Percentiles rank a stretch among this genome's conserved stretches.
Conservation (phyloP, 2,888 invertebrate genomes). For the Melanargia galathea region DNA sequence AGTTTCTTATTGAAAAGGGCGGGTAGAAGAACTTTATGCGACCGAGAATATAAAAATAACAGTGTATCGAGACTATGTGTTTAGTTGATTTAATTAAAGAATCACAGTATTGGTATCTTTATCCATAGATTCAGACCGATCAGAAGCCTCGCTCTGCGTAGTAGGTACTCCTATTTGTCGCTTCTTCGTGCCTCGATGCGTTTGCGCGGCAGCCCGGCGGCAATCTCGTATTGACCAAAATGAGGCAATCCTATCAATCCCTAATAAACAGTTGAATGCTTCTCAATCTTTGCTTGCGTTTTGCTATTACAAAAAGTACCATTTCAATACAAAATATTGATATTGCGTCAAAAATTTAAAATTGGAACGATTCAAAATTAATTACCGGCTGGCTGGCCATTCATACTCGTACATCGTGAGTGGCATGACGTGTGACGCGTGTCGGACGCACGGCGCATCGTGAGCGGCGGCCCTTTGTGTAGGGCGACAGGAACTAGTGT, state of each 20-base stretch:
- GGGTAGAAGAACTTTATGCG: not conserved
- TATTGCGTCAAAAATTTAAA: slow-evolving; percentile 18
- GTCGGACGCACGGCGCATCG: slow-evolving; percentile 43
- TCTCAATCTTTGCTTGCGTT: no score
- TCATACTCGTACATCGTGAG: slow-evolving; percentile 39
- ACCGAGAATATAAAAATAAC: not conserved
- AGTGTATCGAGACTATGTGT: not conserved
- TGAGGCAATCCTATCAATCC: no score
- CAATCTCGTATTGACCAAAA: no score
- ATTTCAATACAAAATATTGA: not conserved
- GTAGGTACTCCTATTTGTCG: no score
- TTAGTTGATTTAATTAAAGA: no score
- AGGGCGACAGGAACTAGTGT: slow-evolving; percentile 46
- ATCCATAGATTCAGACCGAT: no score
- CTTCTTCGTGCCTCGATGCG: no score
- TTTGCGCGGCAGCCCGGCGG: no score
- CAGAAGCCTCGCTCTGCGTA: no score
- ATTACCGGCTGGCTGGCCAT: slow-evolving; percentile 37
- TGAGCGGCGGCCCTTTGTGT: slow-evolving; percentile 45
- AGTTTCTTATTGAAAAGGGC: not conserved
- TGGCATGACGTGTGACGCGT: slow-evolving; percentile 44
- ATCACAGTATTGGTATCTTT: no score
- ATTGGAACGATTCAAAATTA: slow-evolving; percentile 31
- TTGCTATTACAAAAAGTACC: not conserved
- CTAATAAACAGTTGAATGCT: no score